Evolutionary conservation across 2,888 invertebrate genomes (phyloP), one percentile per base, ranked within the genome.

Genomic region (Dasysyrphus tricinctus): DNA sequence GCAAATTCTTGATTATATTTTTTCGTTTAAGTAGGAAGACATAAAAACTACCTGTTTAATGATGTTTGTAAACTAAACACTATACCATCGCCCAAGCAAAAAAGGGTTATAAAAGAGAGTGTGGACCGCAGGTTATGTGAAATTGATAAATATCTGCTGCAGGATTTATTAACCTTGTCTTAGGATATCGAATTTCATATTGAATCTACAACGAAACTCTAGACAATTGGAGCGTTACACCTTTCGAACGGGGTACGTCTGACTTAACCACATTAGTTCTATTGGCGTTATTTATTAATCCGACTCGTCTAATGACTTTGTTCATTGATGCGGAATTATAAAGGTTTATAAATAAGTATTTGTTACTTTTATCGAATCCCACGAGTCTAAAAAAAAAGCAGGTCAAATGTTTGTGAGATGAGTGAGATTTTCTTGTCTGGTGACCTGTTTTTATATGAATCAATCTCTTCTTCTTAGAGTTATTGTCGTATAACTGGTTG

Each of bases 91-190:
- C 39, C 37, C 16, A 69, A 29, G 14, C 7, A 59, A 59, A 6
- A 49, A 49, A 49, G 11, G 16, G 57, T 67, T 70, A 77, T 47
- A 16, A 39, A 59, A 59, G 65, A 49, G 47, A 65, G 49, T 80
- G 85, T 77, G 67, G 80, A 81, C 81, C 85, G 44, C 79, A 81
- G 67, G 72, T 57, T 79, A 65, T 79, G 65, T 57, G 77, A 59
- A 63, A 69, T 81, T 80, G 61, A 77, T 74, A 8, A 16, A 47
- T n/a, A 47, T 81, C 63, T 78, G 19, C 77, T 16, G 37, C 76
- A 81, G 81, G 81, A 85, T 81, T 85, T 77, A 63, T 47, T 63
- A 81, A 74, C 85, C 85, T 85, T 85, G 81, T 81, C 81, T 81
- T 63, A 37, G 42, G 44, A 24, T 85, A 81, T 85, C 81, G 24